These are phyloP conservation scores for Rhingia campestris DNA, from an alignment of 2,888 invertebrate genomes.

Conservation along the genomic window DNA sequence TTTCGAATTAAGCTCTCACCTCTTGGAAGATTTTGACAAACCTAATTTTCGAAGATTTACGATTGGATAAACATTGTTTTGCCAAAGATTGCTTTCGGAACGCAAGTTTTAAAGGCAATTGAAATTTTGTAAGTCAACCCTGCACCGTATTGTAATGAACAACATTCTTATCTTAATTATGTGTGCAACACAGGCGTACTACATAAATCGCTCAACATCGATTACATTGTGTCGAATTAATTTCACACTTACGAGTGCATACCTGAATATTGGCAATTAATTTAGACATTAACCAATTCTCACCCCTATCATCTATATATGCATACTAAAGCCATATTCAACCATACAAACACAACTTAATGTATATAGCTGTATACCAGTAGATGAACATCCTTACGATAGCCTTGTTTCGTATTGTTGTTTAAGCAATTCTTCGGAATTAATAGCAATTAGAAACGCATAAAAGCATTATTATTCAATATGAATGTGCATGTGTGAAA, in stretches of 20 bases:
- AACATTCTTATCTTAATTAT: neutral
- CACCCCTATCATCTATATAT: neutral
- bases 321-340: neutral
- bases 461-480: slow-evolving; percentile 58
- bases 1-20: too few relatives aligned
- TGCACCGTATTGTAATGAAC: neutral
- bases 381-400: slow-evolving; percentile 26
- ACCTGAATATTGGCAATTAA: slow-evolving; percentile 16
- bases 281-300: slow-evolving; percentile 22
- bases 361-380: slow-evolving; percentile 43
- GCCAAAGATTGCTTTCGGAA: too few relatives aligned
- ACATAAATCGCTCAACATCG: slow-evolving; percentile 9
- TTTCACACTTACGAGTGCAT: neutral
- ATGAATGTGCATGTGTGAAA: slow-evolving; percentile 10
- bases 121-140: neutral
- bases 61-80: too few relatives aligned
- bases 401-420: slow-evolving; percentile 9
- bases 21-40: too few relatives aligned
- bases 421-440: slow-evolving; percentile 43
- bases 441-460: slow-evolving; percentile 60
- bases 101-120: too few relatives aligned
- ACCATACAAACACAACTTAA: slow-evolving; percentile 16
- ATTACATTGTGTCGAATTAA: slow-evolving; percentile 23
- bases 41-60: too few relatives aligned
- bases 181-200: neutral